These are phyloP conservation scores for Orthosia cruda DNA, from an alignment of 2,888 invertebrate genomes.

Conservation along the genomic window DNA sequence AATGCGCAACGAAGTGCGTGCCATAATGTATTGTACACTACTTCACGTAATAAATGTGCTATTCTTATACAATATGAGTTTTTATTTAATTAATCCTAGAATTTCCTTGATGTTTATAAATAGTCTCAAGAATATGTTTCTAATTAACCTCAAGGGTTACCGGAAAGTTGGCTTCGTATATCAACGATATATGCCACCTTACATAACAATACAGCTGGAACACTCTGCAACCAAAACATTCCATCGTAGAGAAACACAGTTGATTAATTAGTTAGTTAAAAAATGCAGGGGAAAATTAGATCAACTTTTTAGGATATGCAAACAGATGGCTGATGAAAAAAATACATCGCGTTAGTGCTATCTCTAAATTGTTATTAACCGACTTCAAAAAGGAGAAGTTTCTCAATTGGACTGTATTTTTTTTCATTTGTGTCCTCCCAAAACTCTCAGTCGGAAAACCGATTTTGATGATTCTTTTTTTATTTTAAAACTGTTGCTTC, in stretches of 20 bases:
- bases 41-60: conserved; percentile 79
- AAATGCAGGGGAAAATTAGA: neutral
- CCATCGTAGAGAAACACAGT: neutral
- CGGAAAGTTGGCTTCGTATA: neutral
- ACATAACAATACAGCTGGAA: neutral
- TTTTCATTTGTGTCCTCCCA: too few species aligned
- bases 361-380: conserved; percentile 31
- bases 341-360: conserved; percentile 9
- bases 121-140: neutral
- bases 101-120: neutral
- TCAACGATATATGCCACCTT: neutral
- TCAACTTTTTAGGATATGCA: conserved; percentile 24
- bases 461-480: too few species aligned
- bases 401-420: conserved; percentile 28
- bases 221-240: neutral
- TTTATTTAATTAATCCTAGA: conserved; percentile 15
- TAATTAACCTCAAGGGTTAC: conserved; percentile 8
- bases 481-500: too few species aligned
- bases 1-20: conserved; percentile 87
- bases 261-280: neutral
- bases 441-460: too few species aligned
- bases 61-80: conserved; percentile 62
- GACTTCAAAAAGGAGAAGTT: too few species aligned
- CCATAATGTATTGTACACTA: conserved; percentile 85
- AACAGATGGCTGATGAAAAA: conserved; percentile 26